Evolutionary conservation across 2,888 invertebrate genomes (phyloP), one percentile per base, ranked within the genome.

Genomic region (Junonia oenone): DNA sequence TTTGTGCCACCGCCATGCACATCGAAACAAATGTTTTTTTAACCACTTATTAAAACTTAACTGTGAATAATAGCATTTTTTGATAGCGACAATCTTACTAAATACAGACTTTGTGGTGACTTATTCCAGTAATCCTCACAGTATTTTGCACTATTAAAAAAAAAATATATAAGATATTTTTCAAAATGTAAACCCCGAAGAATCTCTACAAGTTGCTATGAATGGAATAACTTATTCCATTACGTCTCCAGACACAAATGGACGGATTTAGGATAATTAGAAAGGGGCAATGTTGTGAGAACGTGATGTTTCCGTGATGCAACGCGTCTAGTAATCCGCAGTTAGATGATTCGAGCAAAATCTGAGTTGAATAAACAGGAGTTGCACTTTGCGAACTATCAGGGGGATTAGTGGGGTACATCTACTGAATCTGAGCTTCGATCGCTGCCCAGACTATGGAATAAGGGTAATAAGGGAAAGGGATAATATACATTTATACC

Each of bases 351-450:
- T 26, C 13, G 2, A 26, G 53, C 46, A 53, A 40, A 40, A 47
- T 53, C 46, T 47, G 47, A 6, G 19, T 47, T 47, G 53, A 47
- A 53, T 40, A 53, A 47, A 53, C 47, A 47, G 6, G 38, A 22
- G 47, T 29, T 14, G 27, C 45, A 27, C 52, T 46, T 31, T 38
- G 37, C 19, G 29, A 52, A 45, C 51, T 37, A 26, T 43, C 14
- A 6, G 22, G n/a, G n/a, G 26, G 43, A 43, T 43, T 43, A 43
- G 22, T 13, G 5, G 26, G 26, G 8, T 13, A 11, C 5, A 5
- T 40, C 11, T 19, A 9, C 38, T 19, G 9, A 11, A 11, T 40
- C 19, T 40, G 38, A 9, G 38, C 15, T 40, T 40, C 17, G 17
- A 38, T 19, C 17, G 19, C 9, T 11, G 17, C 38, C 19, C 17